A percentile compares a stretch with the other conserved stretches of the same genome.
These are phyloP conservation scores for Podilymbus podiceps DNA, from an alignment of 2,113 vertebrate genomes.

Conservation along the genomic window DNA sequence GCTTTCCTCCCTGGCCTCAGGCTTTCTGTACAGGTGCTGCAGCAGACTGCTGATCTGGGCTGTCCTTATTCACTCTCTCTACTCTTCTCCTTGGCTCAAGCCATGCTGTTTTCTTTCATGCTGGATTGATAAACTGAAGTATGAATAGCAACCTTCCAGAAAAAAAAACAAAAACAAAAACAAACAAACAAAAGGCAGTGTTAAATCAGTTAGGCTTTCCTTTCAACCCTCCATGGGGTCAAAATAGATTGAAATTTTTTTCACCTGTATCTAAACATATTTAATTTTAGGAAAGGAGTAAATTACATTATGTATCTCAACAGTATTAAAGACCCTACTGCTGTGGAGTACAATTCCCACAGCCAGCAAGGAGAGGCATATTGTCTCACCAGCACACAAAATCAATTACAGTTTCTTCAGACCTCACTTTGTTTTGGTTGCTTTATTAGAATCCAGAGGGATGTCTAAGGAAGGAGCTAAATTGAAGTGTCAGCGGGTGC, in stretches of 20 bases:
- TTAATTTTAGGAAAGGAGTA: not conserved
- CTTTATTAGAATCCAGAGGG: not conserved
- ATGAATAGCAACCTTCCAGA: not conserved
- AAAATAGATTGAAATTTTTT: not conserved
- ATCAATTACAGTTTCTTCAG: not conserved
- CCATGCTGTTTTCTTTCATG: not conserved
- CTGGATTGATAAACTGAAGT: not conserved
- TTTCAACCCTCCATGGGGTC: not conserved
- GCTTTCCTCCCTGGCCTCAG: not conserved
- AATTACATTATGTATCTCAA: not conserved
- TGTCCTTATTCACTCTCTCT: not conserved
- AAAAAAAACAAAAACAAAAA: not conserved
- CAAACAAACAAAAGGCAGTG: not conserved
- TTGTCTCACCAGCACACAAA: not conserved
- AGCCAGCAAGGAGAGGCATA: not conserved
- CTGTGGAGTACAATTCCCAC: not conserved
- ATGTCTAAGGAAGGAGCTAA: not conserved
- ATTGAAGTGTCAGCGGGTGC: not conserved
- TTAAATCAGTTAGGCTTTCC: not conserved
- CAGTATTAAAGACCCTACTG: not conserved
- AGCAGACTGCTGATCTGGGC: constrained; percentile 32
- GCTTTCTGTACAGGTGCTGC: constrained; percentile 41
- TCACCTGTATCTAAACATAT: not conserved
- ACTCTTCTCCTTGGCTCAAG: not conserved
- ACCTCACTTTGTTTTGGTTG: not conserved